These are phyloP conservation scores for Sphinx pinastri DNA, from an alignment of 2,888 invertebrate species.

Conservation along the genomic window DNA sequence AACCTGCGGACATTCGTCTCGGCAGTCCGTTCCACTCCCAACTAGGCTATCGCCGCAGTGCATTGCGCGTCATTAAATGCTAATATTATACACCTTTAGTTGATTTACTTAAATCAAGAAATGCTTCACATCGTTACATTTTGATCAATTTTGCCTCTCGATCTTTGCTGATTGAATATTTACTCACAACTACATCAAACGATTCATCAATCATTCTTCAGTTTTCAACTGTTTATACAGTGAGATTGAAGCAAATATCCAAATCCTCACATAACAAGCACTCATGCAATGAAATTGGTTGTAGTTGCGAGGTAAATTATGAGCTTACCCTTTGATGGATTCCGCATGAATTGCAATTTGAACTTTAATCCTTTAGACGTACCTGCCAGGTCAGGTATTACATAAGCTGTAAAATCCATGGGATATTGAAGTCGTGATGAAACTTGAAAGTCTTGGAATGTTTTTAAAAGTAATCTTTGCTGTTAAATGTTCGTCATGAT, in stretches of 20 bases:
- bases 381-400: neutral
- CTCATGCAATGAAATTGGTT: slow-evolving; percentile 9
- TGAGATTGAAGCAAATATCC: neutral
- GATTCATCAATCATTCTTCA: neutral
- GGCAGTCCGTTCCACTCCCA: too few species aligned
- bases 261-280: slow-evolving; percentile 13
- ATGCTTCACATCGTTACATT: neutral
- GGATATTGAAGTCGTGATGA: neutral
- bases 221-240: neutral
- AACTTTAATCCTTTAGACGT: slow-evolving; percentile 12
- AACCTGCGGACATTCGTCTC: too few species aligned
- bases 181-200: neutral
- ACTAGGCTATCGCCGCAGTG: too few species aligned
- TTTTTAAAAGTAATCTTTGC: too few species aligned
- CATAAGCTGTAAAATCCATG: neutral
- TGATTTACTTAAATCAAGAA: neutral
- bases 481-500: too few species aligned
- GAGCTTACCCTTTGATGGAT: slow-evolving; percentile 12
- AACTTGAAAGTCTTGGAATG: neutral
- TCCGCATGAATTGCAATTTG: slow-evolving; percentile 14
- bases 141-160: neutral
- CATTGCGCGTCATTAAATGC: too few species aligned
- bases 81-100: too few species aligned
- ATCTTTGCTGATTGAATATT: neutral
- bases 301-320: slow-evolving; percentile 7